Evolutionary conservation across 1,140 invertebrate genomes (phyloP), one percentile per base, ranked within the genome.

Genomic region (Drosophila yakuba): DNA sequence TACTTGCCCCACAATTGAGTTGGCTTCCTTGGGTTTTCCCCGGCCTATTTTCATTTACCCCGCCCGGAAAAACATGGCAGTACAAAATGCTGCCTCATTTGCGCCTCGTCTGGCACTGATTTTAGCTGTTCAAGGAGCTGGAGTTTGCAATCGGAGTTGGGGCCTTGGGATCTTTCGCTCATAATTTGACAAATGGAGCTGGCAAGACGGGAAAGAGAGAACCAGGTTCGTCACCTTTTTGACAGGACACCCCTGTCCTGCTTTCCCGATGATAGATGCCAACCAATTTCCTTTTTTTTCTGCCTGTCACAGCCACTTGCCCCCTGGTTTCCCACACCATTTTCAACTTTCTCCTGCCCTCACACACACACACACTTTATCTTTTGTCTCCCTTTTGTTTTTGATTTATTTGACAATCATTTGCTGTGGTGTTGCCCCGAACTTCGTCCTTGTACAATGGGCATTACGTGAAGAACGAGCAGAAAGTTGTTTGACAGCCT

Each of bases 351-450:
- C 12, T 20, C 4, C 39, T 39, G 32, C 32, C 23, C 48, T 7
- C 48, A 20, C 20, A 20, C 0, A 2, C 23, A 35, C 39, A 15
- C 43, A 12, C 67, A 58, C 67, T 71, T 78, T 47, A 73, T 74
- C 60, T 54, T 73, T 47, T 63, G 50, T 45, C 71, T 58, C 25
- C 47, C 61, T 64, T 75, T 89, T 68, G 55, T 72, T 73, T 74
- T 62, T 88, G 84, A 89, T 89, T 89, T 89, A 89, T 89, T 89
- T 89, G 84, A 89, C 84, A 89, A 89, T 89, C 84, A 89, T 89
- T 89, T 89, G 85, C 77, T 74, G 45, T 52, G 67, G 39, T 71
- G 58, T 47, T 35, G 54, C 50, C 32, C 39, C 12, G 3, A 56
- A 68, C 56, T 56, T 50, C n/a, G 41, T 69, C 61, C 45, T 43